These are phyloP conservation scores for Steinernema carpocapsae DNA, from an alignment of 2,888 invertebrate species.

Conservation along the genomic window DNA sequence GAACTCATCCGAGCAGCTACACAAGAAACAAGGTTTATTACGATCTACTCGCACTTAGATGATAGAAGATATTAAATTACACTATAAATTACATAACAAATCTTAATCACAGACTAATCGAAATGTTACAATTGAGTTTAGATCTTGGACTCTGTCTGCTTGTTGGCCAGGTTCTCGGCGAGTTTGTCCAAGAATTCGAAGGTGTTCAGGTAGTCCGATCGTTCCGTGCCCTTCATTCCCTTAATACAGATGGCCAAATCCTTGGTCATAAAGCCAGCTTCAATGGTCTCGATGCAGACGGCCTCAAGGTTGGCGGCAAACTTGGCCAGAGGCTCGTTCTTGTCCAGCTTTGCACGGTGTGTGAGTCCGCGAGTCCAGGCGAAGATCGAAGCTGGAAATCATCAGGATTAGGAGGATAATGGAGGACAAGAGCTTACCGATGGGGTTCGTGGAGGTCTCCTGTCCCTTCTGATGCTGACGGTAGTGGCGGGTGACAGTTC, in stretches of 20 bases:
- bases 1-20: no score
- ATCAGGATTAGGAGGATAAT: slow-evolving; percentile 11
- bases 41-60: no score
- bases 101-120: no score
- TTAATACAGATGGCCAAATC: slow-evolving; percentile 97
- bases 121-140: slow-evolving; percentile 2
- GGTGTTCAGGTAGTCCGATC: slow-evolving; percentile 90
- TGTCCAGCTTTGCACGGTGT: slow-evolving; percentile 91
- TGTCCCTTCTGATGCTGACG: slow-evolving; percentile 77
- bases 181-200: slow-evolving; percentile 95
- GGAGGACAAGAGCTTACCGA: slow-evolving; percentile 74
- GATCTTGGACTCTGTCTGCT: slow-evolving; percentile 46
- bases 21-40: no score
- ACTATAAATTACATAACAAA: no score
- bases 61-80: no score
- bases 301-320: slow-evolving; percentile 81
- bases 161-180: slow-evolving; percentile 80
- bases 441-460: slow-evolving; percentile 97
- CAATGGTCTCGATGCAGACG: slow-evolving; percentile 92
- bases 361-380: slow-evolving; percentile 94
- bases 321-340: slow-evolving; percentile 78
- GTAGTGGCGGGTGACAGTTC: slow-evolving; percentile 91
- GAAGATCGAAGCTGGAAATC: slow-evolving; percentile 85
- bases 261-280: slow-evolving; percentile 93
- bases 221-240: slow-evolving; percentile 78